Base-by-base conservation (phyloP, 1,140 invertebrate species). In the Eriosoma lanigerum region DNA sequence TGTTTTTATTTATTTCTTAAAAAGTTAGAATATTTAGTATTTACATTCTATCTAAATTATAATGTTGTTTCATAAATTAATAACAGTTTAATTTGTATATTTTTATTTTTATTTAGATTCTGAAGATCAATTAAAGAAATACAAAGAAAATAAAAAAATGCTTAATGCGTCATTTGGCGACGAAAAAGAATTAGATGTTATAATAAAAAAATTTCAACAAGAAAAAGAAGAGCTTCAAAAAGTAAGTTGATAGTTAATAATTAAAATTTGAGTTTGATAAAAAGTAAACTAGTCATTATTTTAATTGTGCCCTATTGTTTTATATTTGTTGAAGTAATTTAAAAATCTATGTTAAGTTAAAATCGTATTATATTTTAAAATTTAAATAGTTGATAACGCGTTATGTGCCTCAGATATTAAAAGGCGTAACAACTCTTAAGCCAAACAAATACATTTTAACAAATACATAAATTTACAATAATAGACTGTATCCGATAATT, bases 161-260 rank as follows among this genome's bases (percentile, higher is more conserved):
- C 15, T 52, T 29, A 72, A 52, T 12, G 24, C 68, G 29, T 60
- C 32, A 62, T 48, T 58, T 56, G 24, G 52, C 19, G 72, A 89
- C 83, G 82, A 93, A 0, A 89, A 90, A 64, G 93, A 96, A 73
- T 84, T 96, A 26, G 95, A 96, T 84, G 91, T 92, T 83, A 86
- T 89, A 64, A 87, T 94, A 0, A 88, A 90, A 54, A 85, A 89
- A 1, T 84, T 93, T 9, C 91, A 90, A 73, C 86, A 89, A 70
- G 95, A 97, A 85, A 96, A 96, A 84, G 92, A 94, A 68, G 94
- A 96, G 83, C 85, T 93, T 54, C 82, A 90, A 44, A 94, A 93
- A 84, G 88, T 88, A 85, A 82, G 19, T 70, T 5, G 19, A 9
- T 21, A 24, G 9, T 62, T 2, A 48, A 46, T 66, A 13, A 13